These are phyloP conservation scores for Apostichopus californicus DNA, from an alignment of 35 echinoderm and acorn worm species.

Conservation along the genomic window DNA sequence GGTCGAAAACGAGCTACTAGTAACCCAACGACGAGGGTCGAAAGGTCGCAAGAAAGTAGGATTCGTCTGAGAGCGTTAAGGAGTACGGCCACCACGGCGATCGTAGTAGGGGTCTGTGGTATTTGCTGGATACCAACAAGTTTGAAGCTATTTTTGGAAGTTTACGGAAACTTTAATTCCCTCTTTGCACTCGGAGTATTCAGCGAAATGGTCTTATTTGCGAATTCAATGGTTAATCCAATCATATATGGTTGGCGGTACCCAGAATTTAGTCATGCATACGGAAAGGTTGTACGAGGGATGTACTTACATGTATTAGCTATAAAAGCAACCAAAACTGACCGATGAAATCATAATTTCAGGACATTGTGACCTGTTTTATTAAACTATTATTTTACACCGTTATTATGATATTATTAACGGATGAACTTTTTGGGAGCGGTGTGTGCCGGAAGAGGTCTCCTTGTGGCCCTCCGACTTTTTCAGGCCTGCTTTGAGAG, in stretches of 20 bases:
- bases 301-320: neutral
- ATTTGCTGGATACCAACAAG: slow-evolving; percentile 44
- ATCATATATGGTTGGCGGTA: slow-evolving; percentile 54
- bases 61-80: slow-evolving; percentile 26
- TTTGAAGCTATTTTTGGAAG: slow-evolving; percentile 40
- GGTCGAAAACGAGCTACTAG: neutral
- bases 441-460: no score
- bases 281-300: neutral
- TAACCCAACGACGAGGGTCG: neutral
- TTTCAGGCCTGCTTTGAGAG: no score
- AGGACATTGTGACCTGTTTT: no score
- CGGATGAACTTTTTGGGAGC: no score
- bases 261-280: slow-evolving; percentile 34
- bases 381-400: no score
- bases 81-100: slow-evolving; percentile 28
- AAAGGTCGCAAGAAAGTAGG: neutral
- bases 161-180: slow-evolving; percentile 33
- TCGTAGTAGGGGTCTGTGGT: slow-evolving; percentile 33
- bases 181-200: slow-evolving; percentile 45
- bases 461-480: no score
- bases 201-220: slow-evolving; percentile 46
- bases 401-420: no score
- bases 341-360: no score
- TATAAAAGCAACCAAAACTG: neutral
- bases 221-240: slow-evolving; percentile 53